Base-by-base conservation (phyloP, 1,140 invertebrate species). In the Drosophila quadrilineata region DNA sequence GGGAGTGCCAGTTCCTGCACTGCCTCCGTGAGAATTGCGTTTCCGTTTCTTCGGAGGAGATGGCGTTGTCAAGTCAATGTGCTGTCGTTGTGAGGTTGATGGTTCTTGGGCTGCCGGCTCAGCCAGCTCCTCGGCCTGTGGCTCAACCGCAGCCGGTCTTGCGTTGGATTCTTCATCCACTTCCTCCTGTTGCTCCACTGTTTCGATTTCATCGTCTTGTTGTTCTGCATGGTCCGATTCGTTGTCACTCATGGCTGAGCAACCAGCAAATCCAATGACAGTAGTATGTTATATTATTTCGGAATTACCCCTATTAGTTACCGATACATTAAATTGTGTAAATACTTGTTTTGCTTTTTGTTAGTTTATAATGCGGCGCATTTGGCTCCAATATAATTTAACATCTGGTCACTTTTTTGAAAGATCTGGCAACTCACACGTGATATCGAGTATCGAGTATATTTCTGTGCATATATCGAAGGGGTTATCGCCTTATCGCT, bases 31-130 rank as follows among this genome's bases (percentile, higher is more conserved):
- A 0, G 64, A 82, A 1, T 56, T 17, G 1, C 87, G 80, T 31
- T 84, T 88, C 8, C 87, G 65, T 57, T 88, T 88, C 29, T 88
- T 85, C n/a, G 86, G 67, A 17, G 85, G 85, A 2, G 86, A 82
- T 5, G 75, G 73, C 0, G 75, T 48, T 3, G 40, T 48, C 2
- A 87, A 35, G 6, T 40, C 45, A 5, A 80, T 80, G 9, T n/a
- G 48, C 6, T 21, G 17, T 10, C 10, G 21, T 38, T 53, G n/a
- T n/a, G n/a, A n/a, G n/a, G n/a, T n/a, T n/a, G n/a, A n/a, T n/a
- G n/a, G n/a, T n/a, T n/a, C n/a, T n/a, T n/a, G n/a, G n/a, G n/a
- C n/a, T n/a, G n/a, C n/a, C 6, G 24, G 22, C 3, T 8, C 29
- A 6, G 19, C 38, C 8, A 3, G 16, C 21, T 22, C 6, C 9